Evolutionary conservation across 2,888 invertebrate genomes (phyloP).

Genomic region (Macrophya annulata): DNA sequence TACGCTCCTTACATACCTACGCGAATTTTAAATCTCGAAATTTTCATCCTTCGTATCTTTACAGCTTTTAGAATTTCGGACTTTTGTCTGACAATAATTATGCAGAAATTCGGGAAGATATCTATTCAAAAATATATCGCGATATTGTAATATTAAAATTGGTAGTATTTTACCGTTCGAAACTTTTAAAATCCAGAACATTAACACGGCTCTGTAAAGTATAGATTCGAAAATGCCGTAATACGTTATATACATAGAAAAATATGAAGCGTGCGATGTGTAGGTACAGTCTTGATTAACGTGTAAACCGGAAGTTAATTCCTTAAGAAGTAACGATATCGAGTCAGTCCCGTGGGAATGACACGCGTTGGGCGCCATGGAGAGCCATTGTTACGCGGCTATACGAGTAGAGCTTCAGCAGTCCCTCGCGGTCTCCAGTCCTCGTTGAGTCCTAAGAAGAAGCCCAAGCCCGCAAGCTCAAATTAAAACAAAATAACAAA

Average conservation of each 20-base stretch:
- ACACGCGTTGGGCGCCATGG: slow-evolving; percentile 68
- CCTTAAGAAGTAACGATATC: not conserved
- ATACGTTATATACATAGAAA: not conserved
- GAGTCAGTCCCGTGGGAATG: slow-evolving; percentile 62
- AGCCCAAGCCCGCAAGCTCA: not conserved
- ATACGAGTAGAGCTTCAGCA: slow-evolving; percentile 65
- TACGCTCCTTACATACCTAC: no score
- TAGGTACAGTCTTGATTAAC: not conserved
- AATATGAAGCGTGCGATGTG: not conserved
- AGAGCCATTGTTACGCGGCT: slow-evolving; percentile 74
- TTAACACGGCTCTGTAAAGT: not conserved
- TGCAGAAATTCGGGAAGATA: no score
- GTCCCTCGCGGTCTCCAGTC: slow-evolving; percentile 54
- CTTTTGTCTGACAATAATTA: no score
- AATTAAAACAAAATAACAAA: no score
- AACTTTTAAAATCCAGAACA: no score
- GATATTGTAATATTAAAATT: no score
- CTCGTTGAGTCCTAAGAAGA: not conserved
- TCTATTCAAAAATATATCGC: no score
- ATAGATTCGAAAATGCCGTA: not conserved
- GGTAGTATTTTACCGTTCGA: no score
- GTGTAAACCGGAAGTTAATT: not conserved
- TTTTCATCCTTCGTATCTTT: no score
- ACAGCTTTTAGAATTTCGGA: no score
- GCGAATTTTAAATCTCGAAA: no score